Evolutionary conservation across 2,113 vertebrate genomes (phyloP).

Genomic region (Entelurus aequoreus): DNA sequence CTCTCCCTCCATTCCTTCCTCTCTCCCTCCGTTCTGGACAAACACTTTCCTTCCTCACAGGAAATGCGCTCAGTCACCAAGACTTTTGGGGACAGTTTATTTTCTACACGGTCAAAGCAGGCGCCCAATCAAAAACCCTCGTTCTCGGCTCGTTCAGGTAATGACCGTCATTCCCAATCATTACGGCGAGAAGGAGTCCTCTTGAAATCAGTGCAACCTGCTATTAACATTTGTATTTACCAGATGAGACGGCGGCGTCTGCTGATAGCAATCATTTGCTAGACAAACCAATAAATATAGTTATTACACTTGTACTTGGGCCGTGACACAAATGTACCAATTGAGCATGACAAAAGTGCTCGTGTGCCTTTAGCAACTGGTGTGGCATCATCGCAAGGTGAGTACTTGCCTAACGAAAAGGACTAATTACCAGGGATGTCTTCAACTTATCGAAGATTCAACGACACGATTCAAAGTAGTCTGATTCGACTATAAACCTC

Average conservation of each 20-base stretch:
- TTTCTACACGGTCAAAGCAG: not conserved
- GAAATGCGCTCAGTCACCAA: conserved; percentile 81
- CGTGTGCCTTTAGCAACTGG: not conserved
- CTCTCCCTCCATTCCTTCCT: conserved; percentile 73
- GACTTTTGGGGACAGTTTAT: not conserved
- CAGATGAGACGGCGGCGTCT: not conserved
- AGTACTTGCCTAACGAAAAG: not conserved
- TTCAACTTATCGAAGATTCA: too few relatives aligned
- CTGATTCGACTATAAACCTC: too few relatives aligned
- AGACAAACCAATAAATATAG: not conserved
- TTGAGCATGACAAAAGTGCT: not conserved
- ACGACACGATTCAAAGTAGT: too few relatives aligned
- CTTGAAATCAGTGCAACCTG: not conserved
- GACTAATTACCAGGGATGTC: too few relatives aligned
- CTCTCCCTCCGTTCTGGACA: conserved; percentile 77
- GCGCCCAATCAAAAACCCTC: not conserved
- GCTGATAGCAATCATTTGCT: not conserved
- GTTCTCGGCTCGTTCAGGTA: not conserved
- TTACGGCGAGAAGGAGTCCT: not conserved
- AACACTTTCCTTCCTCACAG: conserved; percentile 83
- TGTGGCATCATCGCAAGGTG: not conserved
- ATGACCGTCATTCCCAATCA: not conserved
- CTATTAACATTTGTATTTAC: conserved; percentile 3
- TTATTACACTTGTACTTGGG: not conserved
- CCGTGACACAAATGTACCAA: not conserved